Conservation (phyloP, 1,140 invertebrate species). For the Oryzaephilus surinamensis region DNA sequence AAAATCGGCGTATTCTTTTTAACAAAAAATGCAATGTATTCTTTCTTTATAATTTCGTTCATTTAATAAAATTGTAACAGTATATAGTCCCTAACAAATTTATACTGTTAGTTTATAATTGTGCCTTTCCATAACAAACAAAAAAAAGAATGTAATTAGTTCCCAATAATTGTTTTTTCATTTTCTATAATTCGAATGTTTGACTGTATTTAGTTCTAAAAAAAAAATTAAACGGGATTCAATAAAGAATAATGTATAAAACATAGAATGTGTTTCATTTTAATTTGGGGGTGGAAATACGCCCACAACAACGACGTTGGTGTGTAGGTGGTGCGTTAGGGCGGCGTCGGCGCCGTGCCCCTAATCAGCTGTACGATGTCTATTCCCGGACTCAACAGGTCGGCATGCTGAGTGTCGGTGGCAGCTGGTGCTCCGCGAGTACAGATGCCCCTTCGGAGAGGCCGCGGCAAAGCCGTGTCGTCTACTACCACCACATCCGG, state of each 20-base stretch:
- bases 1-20: too few species aligned
- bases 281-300: too few species aligned
- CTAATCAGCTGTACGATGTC: constrained; percentile 27
- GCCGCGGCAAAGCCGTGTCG: constrained; percentile 16
- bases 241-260: too few species aligned
- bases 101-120: constrained; percentile 24
- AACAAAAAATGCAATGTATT: constrained; percentile 11
- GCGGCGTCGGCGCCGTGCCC: constrained; percentile 18
- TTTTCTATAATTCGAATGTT: too few species aligned
- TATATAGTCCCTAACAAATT: constrained; percentile 15
- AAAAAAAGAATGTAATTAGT: too few species aligned
- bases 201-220: too few species aligned
- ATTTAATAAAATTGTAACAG: constrained; percentile 13
- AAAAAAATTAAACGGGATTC: too few species aligned
- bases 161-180: too few species aligned
- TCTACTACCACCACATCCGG: background rate
- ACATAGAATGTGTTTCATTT: too few species aligned
- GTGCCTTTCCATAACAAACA: constrained; percentile 28
- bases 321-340: too few species aligned
- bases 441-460: constrained; percentile 32
- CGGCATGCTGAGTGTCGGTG: constrained; percentile 28
- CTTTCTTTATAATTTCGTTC: constrained; percentile 14
- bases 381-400: constrained; percentile 35
- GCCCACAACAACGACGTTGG: too few species aligned
- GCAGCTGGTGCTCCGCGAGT: constrained; percentile 15